These are phyloP conservation scores for Eira barbara DNA, from an alignment of 2,113 vertebrate species.

Conservation along the genomic window DNA sequence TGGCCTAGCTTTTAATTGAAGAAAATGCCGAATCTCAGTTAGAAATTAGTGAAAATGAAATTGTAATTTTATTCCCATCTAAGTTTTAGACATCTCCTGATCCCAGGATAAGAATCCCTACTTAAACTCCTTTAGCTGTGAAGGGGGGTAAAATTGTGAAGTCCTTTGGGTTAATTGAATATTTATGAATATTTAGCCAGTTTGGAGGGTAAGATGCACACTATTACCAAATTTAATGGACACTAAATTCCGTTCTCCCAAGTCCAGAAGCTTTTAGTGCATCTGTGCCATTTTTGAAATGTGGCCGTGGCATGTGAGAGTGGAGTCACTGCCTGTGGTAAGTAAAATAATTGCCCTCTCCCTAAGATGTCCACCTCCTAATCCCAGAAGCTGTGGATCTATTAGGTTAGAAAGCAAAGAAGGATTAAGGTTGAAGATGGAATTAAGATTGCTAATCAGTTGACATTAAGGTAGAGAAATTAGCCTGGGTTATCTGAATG, in stretches of 20 bases:
- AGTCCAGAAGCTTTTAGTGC: neutral
- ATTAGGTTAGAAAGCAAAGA: conserved; percentile 10
- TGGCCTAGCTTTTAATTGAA: neutral
- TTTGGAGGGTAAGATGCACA: neutral
- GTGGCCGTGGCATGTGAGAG: neutral
- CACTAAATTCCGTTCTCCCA: neutral
- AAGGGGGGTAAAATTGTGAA: neutral
- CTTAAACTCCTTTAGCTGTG: neutral
- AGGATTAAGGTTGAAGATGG: neutral
- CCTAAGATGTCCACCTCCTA: neutral
- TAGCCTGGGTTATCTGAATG: neutral
- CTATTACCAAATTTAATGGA: neutral
- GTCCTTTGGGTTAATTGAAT: neutral
- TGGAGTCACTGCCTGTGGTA: neutral
- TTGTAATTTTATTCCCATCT: neutral
- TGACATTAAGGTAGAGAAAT: neutral
- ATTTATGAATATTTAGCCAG: neutral
- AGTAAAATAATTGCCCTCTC: neutral
- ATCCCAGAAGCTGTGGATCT: neutral
- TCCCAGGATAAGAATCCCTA: neutral
- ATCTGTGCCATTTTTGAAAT: neutral
- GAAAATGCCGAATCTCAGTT: neutral
- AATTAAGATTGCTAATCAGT: neutral
- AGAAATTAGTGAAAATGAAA: conserved; percentile 31
- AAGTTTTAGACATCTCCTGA: neutral